These are phyloP conservation scores for Zosterops hypoxanthus DNA, from an alignment of 2,113 vertebrate species.

Conservation along the genomic window DNA sequence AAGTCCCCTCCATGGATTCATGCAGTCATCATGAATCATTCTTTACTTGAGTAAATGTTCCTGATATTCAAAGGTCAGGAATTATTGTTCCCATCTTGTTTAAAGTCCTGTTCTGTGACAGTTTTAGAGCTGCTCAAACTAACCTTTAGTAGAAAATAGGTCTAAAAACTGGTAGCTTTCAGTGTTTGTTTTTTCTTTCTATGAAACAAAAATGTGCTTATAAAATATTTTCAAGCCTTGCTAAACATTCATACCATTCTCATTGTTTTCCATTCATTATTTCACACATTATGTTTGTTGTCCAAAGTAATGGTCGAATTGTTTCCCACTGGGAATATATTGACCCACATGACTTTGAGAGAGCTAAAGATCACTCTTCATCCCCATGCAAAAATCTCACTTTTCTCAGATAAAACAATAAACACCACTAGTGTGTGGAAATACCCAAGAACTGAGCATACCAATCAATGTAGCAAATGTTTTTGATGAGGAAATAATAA, in stretches of 20 bases:
- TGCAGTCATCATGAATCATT: neutral
- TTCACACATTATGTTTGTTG: neutral
- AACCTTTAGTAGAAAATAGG: neutral
- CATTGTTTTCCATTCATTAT: neutral
- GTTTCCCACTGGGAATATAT: neutral
- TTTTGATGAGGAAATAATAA: neutral
- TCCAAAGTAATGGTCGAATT: neutral
- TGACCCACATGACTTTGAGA: neutral
- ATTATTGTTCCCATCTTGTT: conserved; percentile 10
- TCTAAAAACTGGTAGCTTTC: neutral
- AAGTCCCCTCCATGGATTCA: neutral
- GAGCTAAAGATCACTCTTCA: neutral
- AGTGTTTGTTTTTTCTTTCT: neutral
- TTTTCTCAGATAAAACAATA: neutral
- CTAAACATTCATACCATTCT: neutral
- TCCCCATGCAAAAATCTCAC: neutral
- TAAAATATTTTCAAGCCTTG: neutral
- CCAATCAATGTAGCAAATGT: neutral
- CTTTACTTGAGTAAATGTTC: neutral
- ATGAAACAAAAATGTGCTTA: neutral
- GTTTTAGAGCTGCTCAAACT: neutral
- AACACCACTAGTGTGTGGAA: neutral
- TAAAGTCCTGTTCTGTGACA: neutral
- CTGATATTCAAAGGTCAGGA: conserved; percentile 35
- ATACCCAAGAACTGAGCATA: neutral